A percentile compares a stretch with the other conserved stretches of the same genome.
Evolutionary conservation across 2,113 vertebrate genomes (phyloP).

Genomic region (Dasyornis broadbenti): DNA sequence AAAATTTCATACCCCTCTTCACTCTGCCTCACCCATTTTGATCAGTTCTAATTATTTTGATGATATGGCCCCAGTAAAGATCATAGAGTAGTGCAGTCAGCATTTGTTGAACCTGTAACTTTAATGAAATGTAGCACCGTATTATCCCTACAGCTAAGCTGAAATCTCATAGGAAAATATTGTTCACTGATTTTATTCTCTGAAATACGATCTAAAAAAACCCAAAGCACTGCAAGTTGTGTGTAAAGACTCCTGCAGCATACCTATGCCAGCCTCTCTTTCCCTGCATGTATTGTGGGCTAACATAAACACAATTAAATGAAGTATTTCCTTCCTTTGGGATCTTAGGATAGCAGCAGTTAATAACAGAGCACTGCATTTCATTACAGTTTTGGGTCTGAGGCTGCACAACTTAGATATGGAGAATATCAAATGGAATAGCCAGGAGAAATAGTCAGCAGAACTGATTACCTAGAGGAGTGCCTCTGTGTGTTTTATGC

Average conservation of each 20-base stretch:
- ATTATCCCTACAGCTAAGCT: slow-evolving; percentile 45
- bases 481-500: neutral
- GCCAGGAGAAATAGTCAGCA: slow-evolving; percentile 35
- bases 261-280: neutral
- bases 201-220: slow-evolving; percentile 16
- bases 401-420: slow-evolving; percentile 33
- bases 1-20: neutral
- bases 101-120: slow-evolving; percentile 48
- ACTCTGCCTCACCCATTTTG: neutral
- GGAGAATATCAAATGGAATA: slow-evolving; percentile 46
- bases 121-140: slow-evolving; percentile 42
- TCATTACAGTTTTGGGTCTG: slow-evolving; percentile 44
- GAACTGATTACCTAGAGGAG: slow-evolving; percentile 16
- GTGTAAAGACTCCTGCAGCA: neutral
- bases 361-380: slow-evolving; percentile 29
- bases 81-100: neutral
- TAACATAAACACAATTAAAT: slow-evolving; percentile 47
- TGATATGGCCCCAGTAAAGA: neutral
- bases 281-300: neutral
- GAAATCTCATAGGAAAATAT: slow-evolving; percentile 39
- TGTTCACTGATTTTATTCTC: slow-evolving; percentile 36
- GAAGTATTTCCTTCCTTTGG: slow-evolving; percentile 48
- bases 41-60: slow-evolving; percentile 39
- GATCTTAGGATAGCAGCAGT: slow-evolving; percentile 17
- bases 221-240: neutral